Percentiles rank a stretch among this genome's conserved stretches.
These are phyloP conservation scores for Panopea generosa DNA, from an alignment of 2,888 invertebrate species.

Conservation along the genomic window DNA sequence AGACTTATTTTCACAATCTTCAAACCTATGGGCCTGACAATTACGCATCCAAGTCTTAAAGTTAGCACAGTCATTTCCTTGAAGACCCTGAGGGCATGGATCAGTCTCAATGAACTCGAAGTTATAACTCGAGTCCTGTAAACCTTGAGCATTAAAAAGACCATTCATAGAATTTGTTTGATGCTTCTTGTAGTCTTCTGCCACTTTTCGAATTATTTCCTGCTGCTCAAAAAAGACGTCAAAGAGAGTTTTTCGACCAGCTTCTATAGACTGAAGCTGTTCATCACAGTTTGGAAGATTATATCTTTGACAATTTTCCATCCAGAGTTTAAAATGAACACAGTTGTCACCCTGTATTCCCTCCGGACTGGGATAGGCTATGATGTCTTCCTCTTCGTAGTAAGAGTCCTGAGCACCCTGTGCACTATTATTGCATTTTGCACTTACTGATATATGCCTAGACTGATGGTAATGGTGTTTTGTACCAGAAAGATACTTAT, in stretches of 20 bases:
- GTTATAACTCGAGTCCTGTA: constrained; percentile 49
- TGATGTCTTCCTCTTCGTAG: constrained; percentile 12
- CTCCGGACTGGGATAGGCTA: constrained; percentile 72
- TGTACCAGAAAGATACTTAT: constrained; percentile 48
- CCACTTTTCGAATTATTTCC: constrained; percentile 72
- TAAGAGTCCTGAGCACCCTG: constrained; percentile 42
- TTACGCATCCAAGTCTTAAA: constrained; percentile 81
- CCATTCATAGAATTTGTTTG: background rate
- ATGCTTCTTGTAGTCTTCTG: constrained; percentile 58
- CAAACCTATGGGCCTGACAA: constrained; percentile 76
- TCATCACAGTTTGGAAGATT: constrained; percentile 77
- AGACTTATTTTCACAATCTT: constrained; percentile 74
- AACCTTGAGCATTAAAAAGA: constrained; percentile 45
- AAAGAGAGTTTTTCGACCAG: constrained; percentile 77
- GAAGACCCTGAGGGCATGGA: constrained; percentile 82
- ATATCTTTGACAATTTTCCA: constrained; percentile 79
- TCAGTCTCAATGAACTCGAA: constrained; percentile 45
- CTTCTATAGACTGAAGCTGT: constrained; percentile 70
- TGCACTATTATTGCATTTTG: background rate
- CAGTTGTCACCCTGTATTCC: constrained; percentile 82
- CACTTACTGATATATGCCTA: constrained; percentile 38
- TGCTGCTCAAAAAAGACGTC: constrained; percentile 81
- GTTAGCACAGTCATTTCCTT: constrained; percentile 78
- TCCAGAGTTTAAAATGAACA: constrained; percentile 78
- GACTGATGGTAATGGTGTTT: constrained; percentile 40